Percentiles rank a stretch among this genome's conserved stretches.
phyloP scores from a whole-genome alignment of 1,140 invertebrate genomes.

The Steinernema feltiae region DNA sequence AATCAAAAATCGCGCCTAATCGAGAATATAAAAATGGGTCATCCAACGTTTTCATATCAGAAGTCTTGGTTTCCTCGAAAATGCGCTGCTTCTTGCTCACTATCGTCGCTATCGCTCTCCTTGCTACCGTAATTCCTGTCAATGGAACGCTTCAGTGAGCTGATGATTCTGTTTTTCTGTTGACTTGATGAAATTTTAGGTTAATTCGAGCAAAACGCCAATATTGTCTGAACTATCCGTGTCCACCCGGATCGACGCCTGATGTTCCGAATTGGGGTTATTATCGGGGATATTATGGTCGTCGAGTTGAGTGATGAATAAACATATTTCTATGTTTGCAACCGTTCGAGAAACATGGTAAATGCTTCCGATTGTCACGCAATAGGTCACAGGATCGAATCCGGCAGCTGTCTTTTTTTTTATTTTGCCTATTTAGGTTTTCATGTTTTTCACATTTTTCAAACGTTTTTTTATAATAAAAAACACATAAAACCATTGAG shows the following conservation, averaged over 20 bases:
- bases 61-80: too few species aligned
- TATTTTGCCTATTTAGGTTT: not conserved
- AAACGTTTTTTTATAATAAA: not conserved
- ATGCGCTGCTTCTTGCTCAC: too few species aligned
- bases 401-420: not conserved
- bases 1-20: too few species aligned
- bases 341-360: too few species aligned
- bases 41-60: too few species aligned
- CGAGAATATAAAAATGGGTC: too few species aligned
- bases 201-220: not conserved
- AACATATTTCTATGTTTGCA: too few species aligned
- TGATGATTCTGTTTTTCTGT: not conserved
- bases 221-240: not conserved
- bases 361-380: not conserved
- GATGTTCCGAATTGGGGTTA: not conserved
- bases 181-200: not conserved
- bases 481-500: not conserved
- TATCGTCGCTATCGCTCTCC: too few species aligned
- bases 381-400: not conserved
- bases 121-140: not conserved
- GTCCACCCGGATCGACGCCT: not conserved
- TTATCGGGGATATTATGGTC: not conserved
- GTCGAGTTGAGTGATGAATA: not conserved
- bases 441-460: not conserved
- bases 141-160: not conserved